phyloP scores from a whole-genome alignment of 2,888 invertebrate species.

The Ectropis crepuscularia region DNA sequence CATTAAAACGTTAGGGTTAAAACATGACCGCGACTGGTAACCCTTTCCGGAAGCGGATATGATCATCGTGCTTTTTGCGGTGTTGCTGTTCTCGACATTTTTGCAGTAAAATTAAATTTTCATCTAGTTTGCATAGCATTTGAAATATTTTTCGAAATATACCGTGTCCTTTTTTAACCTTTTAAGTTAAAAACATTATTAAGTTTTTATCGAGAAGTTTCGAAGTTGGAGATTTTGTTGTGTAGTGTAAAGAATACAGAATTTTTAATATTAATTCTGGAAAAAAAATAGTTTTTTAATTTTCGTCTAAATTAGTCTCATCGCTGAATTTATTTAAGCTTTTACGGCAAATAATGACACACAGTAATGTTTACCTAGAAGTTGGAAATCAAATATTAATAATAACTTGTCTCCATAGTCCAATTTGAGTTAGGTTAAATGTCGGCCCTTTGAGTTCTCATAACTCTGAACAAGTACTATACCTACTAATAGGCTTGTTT shows the following conservation, averaged over 20 bases:
- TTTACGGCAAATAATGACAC: too few relatives aligned
- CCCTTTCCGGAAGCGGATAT: slow-evolving; percentile 62
- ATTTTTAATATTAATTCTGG: background rate
- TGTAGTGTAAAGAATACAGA: background rate
- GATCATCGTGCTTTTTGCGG: slow-evolving; percentile 60
- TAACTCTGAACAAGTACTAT: too few relatives aligned
- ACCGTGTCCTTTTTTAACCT: too few relatives aligned
- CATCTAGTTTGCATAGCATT: slow-evolving; percentile 15
- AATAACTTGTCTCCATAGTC: too few relatives aligned
- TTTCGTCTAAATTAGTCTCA: background rate
- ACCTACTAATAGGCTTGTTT: too few relatives aligned
- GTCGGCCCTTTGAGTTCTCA: too few relatives aligned
- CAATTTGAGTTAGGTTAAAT: too few relatives aligned
- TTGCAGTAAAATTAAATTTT: slow-evolving; percentile 38
- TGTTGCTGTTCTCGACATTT: slow-evolving; percentile 53
- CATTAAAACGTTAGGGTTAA: slow-evolving; percentile 59
- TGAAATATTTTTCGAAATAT: too few relatives aligned
- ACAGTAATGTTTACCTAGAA: too few relatives aligned
- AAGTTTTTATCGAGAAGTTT: background rate
- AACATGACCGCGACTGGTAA: slow-evolving; percentile 54
- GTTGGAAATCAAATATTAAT: too few relatives aligned
- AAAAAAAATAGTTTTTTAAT: background rate
- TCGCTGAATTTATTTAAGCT: too few relatives aligned
- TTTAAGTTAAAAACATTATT: too few relatives aligned
- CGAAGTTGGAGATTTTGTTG: background rate